Conservation (phyloP, 2,113 vertebrate species). For the Periophthalmodon schlosseri region DNA sequence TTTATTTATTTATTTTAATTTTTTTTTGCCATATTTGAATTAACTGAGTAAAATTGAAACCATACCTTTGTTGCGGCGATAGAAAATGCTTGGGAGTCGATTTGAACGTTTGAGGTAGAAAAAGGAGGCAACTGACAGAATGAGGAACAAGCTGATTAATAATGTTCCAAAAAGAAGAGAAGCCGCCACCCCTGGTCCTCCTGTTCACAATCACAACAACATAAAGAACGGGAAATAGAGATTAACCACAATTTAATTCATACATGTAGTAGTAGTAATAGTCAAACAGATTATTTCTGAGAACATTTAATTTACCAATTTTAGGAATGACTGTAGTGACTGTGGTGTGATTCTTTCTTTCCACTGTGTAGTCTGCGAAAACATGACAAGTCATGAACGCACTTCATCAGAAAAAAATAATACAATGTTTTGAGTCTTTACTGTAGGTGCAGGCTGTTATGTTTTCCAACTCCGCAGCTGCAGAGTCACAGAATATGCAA, state of each 20-base stretch:
- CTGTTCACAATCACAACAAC: conserved; percentile 64
- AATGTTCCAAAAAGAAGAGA: conserved; percentile 92
- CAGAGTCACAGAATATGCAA: conserved; percentile 84
- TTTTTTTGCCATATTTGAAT: too few species aligned
- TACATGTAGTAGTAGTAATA: not conserved
- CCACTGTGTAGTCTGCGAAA: conserved; percentile 63
- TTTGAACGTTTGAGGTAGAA: conserved; percentile 97
- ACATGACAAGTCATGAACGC: conserved; percentile 4
- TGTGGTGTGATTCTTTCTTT: conserved; percentile 68
- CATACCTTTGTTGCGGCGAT: conserved; percentile 87
- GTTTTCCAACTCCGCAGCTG: conserved; percentile 70
- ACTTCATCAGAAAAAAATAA: not conserved
- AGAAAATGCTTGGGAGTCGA: conserved; percentile 85
- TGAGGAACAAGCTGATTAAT: conserved; percentile 88
- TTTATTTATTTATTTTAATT: too few species aligned
- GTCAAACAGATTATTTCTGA: not conserved
- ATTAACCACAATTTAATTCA: not conserved
- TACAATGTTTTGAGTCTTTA: conserved; percentile 57
- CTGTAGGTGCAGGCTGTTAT: conserved; percentile 81
- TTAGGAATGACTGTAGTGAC: conserved; percentile 69
- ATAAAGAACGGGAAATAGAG: conserved; percentile 2
- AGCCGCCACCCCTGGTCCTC: conserved; percentile 84
- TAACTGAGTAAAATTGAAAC: too few species aligned
- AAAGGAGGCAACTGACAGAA: conserved; percentile 90
- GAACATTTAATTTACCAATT: conserved; percentile 70